These are phyloP conservation scores for Heterodera carotae DNA, from an alignment of 1,140 invertebrate genomes.

Conservation along the genomic window DNA sequence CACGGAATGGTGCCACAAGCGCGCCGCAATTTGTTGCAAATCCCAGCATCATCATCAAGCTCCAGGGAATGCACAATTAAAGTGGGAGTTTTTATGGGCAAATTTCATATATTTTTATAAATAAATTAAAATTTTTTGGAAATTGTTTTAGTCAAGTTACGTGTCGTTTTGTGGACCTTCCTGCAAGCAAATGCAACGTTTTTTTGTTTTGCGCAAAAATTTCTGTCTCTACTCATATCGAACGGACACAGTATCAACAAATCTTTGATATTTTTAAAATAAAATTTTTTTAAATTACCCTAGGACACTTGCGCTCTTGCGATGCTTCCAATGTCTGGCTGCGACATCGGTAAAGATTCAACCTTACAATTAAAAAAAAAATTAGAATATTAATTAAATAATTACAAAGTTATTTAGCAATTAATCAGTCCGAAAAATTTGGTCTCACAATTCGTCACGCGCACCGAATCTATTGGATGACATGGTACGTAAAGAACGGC, in stretches of 20 bases:
- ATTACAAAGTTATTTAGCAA: neutral
- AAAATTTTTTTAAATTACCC: conserved; percentile 22
- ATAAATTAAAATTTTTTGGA: neutral
- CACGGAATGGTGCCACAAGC: neutral
- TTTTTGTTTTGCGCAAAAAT: conserved; percentile 60
- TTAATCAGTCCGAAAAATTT: conserved; percentile 37
- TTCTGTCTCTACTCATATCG: conserved; percentile 63
- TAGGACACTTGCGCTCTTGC: conserved; percentile 47
- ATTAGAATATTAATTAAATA: no score
- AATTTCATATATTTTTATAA: neutral
- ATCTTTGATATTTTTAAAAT: neutral
- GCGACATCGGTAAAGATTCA: no score
- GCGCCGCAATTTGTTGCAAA: conserved; percentile 19
- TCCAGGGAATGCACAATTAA: conserved; percentile 8
- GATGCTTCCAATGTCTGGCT: conserved; percentile 53
- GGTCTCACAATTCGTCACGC: conserved; percentile 45
- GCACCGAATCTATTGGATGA: conserved; percentile 40
- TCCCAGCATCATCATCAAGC: neutral
- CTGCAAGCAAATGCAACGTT: conserved; percentile 49
- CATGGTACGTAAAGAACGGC: neutral
- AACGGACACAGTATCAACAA: conserved; percentile 37
- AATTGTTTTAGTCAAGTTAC: conserved; percentile 28
- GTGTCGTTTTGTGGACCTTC: conserved; percentile 50
- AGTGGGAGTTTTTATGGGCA: no score
- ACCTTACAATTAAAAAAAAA: no score